phyloP scores from a whole-genome alignment of 2,797 vertebrate species.

The Loriculus beryllinus region DNA sequence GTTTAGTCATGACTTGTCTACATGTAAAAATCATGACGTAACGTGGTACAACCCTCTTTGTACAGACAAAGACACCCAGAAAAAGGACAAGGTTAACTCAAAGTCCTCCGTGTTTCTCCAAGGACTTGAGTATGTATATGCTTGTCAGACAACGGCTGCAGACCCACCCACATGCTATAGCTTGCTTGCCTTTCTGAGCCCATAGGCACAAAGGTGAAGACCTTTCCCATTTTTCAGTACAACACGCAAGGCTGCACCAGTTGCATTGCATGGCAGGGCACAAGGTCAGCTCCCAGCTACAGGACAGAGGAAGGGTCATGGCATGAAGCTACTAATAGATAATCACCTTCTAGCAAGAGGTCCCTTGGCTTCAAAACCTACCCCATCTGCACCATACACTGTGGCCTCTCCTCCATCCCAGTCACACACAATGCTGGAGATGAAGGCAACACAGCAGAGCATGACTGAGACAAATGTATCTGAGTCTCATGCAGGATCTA shows the following conservation, averaged over 20 bases:
- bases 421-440: not conserved
- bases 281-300: not conserved
- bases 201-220: not conserved
- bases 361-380: not conserved
- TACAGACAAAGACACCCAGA: not conserved
- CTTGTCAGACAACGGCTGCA: fast-evolving
- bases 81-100: not conserved
- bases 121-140: not conserved
- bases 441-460: not conserved
- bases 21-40: not conserved
- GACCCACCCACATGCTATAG: fast-evolving
- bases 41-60: not conserved
- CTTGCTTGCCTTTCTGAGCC: not conserved
- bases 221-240: not conserved
- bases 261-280: not conserved
- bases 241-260: not conserved
- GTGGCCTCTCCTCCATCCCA: not conserved
- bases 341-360: not conserved
- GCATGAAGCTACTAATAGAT: not conserved
- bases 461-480: not conserved
- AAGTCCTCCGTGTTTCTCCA: fast-evolving
- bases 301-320: not conserved
- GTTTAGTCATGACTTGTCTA: not conserved
- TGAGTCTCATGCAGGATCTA: not conserved
- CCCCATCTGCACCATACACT: not conserved